phyloP scores from a whole-genome alignment of 1,140 invertebrate genomes.

The Aleiodes sp. region DNA sequence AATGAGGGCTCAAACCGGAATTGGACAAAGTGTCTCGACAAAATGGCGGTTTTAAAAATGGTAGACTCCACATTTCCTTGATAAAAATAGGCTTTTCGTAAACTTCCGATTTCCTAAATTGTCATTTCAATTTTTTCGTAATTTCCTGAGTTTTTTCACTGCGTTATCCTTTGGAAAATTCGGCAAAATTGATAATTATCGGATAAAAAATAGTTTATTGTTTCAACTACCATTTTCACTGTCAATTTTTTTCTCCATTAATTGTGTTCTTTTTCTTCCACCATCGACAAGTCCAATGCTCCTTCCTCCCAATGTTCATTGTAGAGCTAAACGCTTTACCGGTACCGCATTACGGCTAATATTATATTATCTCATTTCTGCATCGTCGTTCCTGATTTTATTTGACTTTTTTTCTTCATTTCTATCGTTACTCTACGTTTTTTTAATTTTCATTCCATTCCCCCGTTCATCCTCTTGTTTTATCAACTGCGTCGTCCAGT shows the following conservation, averaged over 20 bases:
- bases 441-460: background rate
- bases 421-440: background rate
- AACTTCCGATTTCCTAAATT: too few relatives aligned
- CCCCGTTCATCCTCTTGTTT: slow-evolving; percentile 27
- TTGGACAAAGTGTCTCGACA: slow-evolving; percentile 47
- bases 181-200: background rate
- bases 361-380: slow-evolving; percentile 66
- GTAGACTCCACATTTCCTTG: slow-evolving; percentile 14
- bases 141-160: background rate
- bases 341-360: slow-evolving; percentile 46
- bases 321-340: slow-evolving; percentile 39
- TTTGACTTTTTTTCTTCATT: slow-evolving; percentile 22
- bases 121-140: too few relatives aligned
- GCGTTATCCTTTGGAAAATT: background rate
- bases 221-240: slow-evolving; percentile 16
- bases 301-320: slow-evolving; percentile 33
- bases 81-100: background rate
- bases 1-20: slow-evolving; percentile 35
- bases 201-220: background rate
- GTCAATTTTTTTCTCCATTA: slow-evolving; percentile 13
- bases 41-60: slow-evolving; percentile 60
- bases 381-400: slow-evolving; percentile 60
- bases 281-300: slow-evolving; percentile 22
- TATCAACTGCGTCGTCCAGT: background rate
- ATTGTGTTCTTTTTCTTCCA: slow-evolving; percentile 7